A percentile compares a stretch with the other conserved stretches of the same genome.
phyloP scores from a whole-genome alignment of 2,888 invertebrate genomes.

The Diploptera punctata region DNA sequence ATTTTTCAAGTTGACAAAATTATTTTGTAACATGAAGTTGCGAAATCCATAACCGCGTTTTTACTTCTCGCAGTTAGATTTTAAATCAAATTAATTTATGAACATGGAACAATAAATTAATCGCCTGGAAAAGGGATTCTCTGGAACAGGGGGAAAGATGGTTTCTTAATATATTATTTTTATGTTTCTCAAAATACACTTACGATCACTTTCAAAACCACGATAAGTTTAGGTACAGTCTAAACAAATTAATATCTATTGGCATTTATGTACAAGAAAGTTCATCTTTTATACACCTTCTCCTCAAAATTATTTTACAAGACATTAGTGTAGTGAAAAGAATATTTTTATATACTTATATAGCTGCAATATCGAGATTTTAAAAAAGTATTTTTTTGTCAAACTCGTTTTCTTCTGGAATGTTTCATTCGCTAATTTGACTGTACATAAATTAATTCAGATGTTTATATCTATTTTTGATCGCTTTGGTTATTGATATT shows the following conservation, averaged over 20 bases:
- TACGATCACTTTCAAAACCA: constrained; percentile 30
- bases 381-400: constrained; percentile 11
- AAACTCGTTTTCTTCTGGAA: constrained; percentile 4
- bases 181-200: constrained; percentile 25
- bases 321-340: constrained; percentile 10
- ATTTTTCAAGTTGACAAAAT: too few relatives aligned
- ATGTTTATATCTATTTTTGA: too few relatives aligned
- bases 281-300: constrained; percentile 10
- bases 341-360: constrained; percentile 16
- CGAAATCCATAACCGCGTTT: too few relatives aligned
- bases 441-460: constrained; percentile 1
- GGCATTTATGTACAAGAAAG: constrained; percentile 14
- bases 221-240: constrained; percentile 9
- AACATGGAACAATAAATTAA: too few relatives aligned
- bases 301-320: constrained; percentile 20
- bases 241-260: constrained; percentile 17
- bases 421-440: neutral
- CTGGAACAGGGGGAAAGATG: neutral
- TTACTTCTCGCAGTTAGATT: too few relatives aligned
- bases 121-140: too few relatives aligned
- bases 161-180: neutral
- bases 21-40: too few relatives aligned
- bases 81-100: too few relatives aligned
- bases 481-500: constrained; percentile 9
- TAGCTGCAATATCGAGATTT: constrained; percentile 2